Evolutionary conservation across 2,113 vertebrate genomes (phyloP).

Genomic region (sheep (Ovis aries)): ARS-UI_Ramb_v3.0 NC_056055.1:198580001-198580500

Average conservation of each 20-base stretch:
- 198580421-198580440: not conserved
- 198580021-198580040: not conserved
- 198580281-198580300: not conserved
- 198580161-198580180: not conserved
- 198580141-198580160: not conserved
- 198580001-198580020: not conserved
- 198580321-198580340: not conserved
- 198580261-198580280: not conserved
- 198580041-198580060: not conserved
- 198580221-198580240: not conserved
- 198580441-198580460: not conserved
- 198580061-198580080: not conserved
- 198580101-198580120: not conserved
- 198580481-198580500: not conserved
- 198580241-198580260: not conserved
- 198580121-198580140: not conserved
- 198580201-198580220: not conserved
- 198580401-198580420: fast-evolving
- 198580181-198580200: not conserved
- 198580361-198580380: not conserved
- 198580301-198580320: not conserved
- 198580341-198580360: not conserved
- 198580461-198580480: not conserved
- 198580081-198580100: not conserved
- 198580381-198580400: not conserved